These are phyloP conservation scores for Lasioglossum leucozonium DNA, from an alignment of 2,888 invertebrate genomes.

Conservation along the genomic window DNA sequence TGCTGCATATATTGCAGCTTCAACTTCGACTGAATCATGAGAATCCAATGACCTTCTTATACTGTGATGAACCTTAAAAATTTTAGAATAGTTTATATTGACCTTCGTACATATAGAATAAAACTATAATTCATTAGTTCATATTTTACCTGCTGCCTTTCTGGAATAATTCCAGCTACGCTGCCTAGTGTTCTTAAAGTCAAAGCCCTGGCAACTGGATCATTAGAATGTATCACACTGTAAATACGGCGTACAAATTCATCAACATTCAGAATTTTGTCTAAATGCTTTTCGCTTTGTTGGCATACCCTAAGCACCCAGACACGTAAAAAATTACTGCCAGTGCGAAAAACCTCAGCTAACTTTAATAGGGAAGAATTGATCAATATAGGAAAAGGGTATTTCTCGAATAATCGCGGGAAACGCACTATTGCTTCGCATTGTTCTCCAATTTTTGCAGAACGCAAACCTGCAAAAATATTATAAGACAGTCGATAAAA, in stretches of 20 bases:
- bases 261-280: conserved; percentile 97
- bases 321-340: conserved; percentile 95
- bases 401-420: conserved; percentile 97
- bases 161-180: conserved; percentile 96
- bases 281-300: conserved; percentile 97
- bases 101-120: background rate
- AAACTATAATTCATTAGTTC: conserved; percentile 4
- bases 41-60: conserved; percentile 96
- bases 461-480: conserved; percentile 90
- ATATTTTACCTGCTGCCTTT: conserved; percentile 90
- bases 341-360: conserved; percentile 96
- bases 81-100: conserved; percentile 45
- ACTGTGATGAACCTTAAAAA: conserved; percentile 94
- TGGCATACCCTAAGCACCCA: conserved; percentile 97
- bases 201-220: conserved; percentile 96
- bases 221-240: conserved; percentile 98
- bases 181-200: conserved; percentile 96
- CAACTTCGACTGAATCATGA: conserved; percentile 97
- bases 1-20: conserved; percentile 98
- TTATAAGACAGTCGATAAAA: background rate
- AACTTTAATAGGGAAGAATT: conserved; percentile 98
- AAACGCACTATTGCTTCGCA: conserved; percentile 98
- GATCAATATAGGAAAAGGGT: conserved; percentile 98
- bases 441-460: conserved; percentile 96
- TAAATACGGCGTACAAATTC: conserved; percentile 96